Evolutionary conservation across 2,888 invertebrate genomes (phyloP).

Genomic region (Helicoverpa assulta): DNA sequence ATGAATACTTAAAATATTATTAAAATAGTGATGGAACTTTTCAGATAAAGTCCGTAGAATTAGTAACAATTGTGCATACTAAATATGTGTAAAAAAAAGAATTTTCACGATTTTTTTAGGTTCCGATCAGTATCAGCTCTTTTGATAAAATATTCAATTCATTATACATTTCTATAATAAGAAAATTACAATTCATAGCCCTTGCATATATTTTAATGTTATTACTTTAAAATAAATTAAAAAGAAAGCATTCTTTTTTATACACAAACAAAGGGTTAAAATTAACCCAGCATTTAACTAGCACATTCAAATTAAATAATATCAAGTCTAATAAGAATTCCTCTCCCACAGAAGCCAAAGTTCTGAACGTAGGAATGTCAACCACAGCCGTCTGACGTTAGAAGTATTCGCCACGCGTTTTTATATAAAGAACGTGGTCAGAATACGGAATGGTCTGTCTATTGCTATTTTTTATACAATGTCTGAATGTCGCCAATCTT

Average conservation of each 20-base stretch:
- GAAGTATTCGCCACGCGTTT: constrained; percentile 51
- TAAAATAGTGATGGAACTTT: too few relatives aligned
- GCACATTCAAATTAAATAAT: constrained; percentile 18
- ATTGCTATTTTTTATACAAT: constrained; percentile 52
- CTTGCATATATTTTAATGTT: too few relatives aligned
- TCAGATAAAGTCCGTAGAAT: too few relatives aligned
- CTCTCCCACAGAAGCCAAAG: constrained; percentile 18
- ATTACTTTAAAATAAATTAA: too few relatives aligned
- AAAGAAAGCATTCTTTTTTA: background rate
- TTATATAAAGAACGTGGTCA: constrained; percentile 50
- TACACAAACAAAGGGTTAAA: constrained; percentile 3
- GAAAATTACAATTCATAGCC: too few relatives aligned
- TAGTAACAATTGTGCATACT: too few relatives aligned
- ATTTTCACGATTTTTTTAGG: too few relatives aligned
- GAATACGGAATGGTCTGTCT: constrained; percentile 42
- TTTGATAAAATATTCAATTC: too few relatives aligned
- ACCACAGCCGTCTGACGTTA: constrained; percentile 31
- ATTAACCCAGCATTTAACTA: background rate
- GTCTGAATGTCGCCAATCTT: constrained; percentile 56
- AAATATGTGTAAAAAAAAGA: too few relatives aligned
- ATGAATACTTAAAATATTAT: background rate
- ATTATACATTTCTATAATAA: too few relatives aligned
- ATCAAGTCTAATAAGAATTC: constrained; percentile 32
- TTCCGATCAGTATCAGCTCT: too few relatives aligned
- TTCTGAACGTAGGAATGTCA: constrained; percentile 40